phyloP scores from a whole-genome alignment of 1,140 invertebrate genomes.

The Oreohelix idahoensis region DNA sequence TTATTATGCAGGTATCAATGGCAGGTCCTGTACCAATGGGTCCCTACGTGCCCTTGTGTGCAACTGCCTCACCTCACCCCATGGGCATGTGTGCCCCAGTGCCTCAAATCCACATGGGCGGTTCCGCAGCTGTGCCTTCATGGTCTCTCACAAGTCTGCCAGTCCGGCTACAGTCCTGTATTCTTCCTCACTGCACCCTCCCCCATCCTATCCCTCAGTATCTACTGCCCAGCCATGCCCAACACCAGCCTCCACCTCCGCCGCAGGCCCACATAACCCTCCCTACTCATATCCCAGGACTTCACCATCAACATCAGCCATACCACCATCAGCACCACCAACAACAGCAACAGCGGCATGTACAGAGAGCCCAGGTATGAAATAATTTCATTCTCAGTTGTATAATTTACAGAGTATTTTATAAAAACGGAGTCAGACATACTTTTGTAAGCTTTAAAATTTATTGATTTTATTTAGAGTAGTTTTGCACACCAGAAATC shows the following conservation, averaged over 20 bases:
- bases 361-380: conserved; percentile 9
- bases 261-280: conserved; percentile 8
- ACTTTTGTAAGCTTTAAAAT: too few species aligned
- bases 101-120: conserved; percentile 52
- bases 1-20: conserved; percentile 20
- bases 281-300: conserved; percentile 71
- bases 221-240: conserved; percentile 74
- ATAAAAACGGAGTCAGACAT: too few species aligned
- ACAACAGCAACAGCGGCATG: conserved; percentile 27
- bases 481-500: too few species aligned
- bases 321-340: conserved; percentile 38
- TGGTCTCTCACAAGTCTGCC: conserved; percentile 60
- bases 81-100: conserved; percentile 57
- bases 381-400: too few species aligned
- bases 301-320: conserved; percentile 55
- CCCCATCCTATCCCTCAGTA: conserved; percentile 52
- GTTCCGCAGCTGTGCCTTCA: conserved; percentile 42
- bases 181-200: conserved; percentile 62
- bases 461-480: too few species aligned
- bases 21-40: conserved; percentile 62
- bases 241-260: conserved; percentile 40
- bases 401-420: too few species aligned
- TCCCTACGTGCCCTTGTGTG: conserved; percentile 65
- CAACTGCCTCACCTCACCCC: conserved; percentile 57
- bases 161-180: conserved; percentile 70